These are phyloP conservation scores for Palythoa grandis DNA, from an alignment of 92 coral and sea anemone species.

Conservation along the genomic window DNA sequence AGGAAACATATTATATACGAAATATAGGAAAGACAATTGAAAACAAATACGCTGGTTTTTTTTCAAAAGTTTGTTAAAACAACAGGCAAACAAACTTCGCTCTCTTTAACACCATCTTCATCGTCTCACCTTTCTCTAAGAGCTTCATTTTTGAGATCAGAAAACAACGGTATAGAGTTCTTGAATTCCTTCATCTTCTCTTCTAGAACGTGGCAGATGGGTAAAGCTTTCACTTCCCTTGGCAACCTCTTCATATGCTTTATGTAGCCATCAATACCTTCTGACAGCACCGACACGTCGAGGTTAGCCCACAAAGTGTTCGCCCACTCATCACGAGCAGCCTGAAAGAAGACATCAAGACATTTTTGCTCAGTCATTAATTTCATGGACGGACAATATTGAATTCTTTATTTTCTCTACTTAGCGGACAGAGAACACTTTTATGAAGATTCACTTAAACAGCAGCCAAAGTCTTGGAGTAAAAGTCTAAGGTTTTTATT, in stretches of 20 bases:
- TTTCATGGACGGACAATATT: background rate
- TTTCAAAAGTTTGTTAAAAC: background rate
- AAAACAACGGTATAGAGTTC: constrained; percentile 97
- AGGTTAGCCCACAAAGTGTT: constrained; percentile 99
- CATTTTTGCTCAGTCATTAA: background rate
- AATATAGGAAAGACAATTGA: background rate
- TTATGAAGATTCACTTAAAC: background rate
- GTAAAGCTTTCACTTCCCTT: constrained; percentile 91
- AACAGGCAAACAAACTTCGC: background rate
- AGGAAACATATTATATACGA: background rate
- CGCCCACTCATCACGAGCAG: constrained; percentile 99
- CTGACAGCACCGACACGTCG: constrained; percentile 93
- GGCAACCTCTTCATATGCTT: constrained; percentile 95
- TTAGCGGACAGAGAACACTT: background rate
- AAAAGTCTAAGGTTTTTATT: no score
- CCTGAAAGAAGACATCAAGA: constrained; percentile 50
- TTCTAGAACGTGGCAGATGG: constrained; percentile 91
- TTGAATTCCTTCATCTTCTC: constrained; percentile 99
- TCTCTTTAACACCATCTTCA: background rate
- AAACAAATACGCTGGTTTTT: background rate
- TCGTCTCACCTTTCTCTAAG: constrained; percentile 89
- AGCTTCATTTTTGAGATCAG: constrained; percentile 98
- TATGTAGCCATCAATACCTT: constrained; percentile 92
- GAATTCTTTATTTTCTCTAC: background rate
- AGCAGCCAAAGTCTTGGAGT: no score